A percentile compares a stretch with the other conserved stretches of the same genome.
Conservation (phyloP, 2,113 vertebrate genomes). For the Machaerirhynchus nigripectus region DNA sequence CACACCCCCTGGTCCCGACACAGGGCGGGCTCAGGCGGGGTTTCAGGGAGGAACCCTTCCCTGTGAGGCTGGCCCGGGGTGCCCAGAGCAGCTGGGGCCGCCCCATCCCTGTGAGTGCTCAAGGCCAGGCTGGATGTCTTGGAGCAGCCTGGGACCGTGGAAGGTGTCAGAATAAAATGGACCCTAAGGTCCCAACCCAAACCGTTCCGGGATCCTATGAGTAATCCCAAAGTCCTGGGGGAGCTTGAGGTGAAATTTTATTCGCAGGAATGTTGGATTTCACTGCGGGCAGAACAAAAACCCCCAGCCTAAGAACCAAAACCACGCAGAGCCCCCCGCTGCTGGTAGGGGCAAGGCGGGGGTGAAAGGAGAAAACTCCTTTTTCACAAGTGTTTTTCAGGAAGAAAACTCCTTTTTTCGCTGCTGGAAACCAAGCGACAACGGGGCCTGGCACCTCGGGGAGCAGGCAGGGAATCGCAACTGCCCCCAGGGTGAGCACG, state of each 20-base stretch:
- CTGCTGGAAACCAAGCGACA: background rate
- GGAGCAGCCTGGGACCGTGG: background rate
- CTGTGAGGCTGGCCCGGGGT: background rate
- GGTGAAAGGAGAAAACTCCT: background rate
- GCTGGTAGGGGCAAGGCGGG: background rate
- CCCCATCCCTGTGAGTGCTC: background rate
- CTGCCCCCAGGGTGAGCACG: background rate
- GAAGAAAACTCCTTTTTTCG: background rate
- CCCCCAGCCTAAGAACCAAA: background rate
- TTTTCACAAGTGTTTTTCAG: background rate
- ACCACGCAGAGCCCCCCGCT: background rate
- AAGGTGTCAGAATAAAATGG: background rate
- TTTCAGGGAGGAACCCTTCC: background rate
- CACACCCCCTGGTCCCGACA: background rate
- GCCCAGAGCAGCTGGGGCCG: background rate
- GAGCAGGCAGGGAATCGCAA: background rate
- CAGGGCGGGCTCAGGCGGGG: background rate
- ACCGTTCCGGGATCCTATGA: background rate
- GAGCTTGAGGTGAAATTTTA: background rate
- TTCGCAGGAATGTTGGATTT: background rate
- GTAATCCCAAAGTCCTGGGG: background rate
- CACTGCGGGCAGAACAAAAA: background rate
- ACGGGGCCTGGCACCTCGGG: accelerated
- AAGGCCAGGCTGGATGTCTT: background rate
- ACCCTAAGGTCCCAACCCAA: background rate